phyloP scores from a whole-genome alignment of 2,888 invertebrate species.

The Agriopis aurantiaria region DNA sequence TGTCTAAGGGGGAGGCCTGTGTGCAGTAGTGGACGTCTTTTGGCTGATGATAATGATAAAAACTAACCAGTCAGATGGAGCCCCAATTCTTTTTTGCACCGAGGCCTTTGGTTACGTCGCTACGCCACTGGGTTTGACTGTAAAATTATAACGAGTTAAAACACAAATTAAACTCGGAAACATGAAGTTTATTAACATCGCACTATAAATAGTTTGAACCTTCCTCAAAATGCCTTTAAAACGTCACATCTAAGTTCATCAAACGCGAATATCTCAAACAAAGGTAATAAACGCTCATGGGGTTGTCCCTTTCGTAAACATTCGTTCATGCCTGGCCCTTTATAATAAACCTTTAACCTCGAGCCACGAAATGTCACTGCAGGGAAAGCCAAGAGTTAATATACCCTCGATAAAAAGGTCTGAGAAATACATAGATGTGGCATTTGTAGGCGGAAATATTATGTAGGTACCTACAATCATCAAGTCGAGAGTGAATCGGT shows the following conservation, averaged over 20 bases:
- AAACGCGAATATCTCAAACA: constrained; percentile 19
- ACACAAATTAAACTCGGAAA: constrained; percentile 2
- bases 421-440: neutral
- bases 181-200: neutral
- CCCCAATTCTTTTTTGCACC: too few species aligned
- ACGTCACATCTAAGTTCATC: constrained; percentile 20
- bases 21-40: too few species aligned
- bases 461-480: too few species aligned
- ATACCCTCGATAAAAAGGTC: constrained; percentile 1
- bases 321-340: constrained; percentile 46
- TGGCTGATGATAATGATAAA: too few species aligned
- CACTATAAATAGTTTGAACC: constrained; percentile 16
- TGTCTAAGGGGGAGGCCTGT: too few species aligned
- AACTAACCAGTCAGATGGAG: too few species aligned
- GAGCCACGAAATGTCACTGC: constrained; percentile 51
- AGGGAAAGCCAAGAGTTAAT: constrained; percentile 49
- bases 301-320: constrained; percentile 44
- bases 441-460: neutral
- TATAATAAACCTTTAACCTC: constrained; percentile 47
- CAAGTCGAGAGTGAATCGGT: too few species aligned
- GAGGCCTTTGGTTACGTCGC: too few species aligned
- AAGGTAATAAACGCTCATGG: constrained; percentile 27
- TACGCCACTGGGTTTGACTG: too few species aligned
- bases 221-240: constrained; percentile 10
- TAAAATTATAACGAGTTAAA: neutral